Percentiles rank a stretch among this genome's conserved stretches.
phyloP scores from a whole-genome alignment of 35 echinoderm and acorn worm genomes.

The Anneissia japonica region DNA sequence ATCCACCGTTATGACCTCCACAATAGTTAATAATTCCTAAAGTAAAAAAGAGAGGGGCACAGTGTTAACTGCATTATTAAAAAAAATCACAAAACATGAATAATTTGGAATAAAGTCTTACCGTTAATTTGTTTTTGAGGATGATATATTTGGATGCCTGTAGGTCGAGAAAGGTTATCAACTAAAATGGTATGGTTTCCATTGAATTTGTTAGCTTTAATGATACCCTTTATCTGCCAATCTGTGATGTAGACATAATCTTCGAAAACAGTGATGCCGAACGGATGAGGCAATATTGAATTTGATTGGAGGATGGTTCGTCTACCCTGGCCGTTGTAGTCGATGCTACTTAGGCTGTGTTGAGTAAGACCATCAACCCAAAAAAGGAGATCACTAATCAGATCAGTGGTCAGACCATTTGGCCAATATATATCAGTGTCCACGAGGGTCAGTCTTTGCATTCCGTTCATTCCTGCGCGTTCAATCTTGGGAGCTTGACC shows the following conservation, averaged over 20 bases:
- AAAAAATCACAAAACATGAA: too few species aligned
- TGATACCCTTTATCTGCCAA: background rate
- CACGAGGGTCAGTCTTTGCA: background rate
- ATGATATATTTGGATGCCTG: background rate
- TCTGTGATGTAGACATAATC: background rate
- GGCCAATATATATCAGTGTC: background rate
- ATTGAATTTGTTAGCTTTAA: background rate
- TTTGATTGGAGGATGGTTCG: background rate
- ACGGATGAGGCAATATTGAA: background rate
- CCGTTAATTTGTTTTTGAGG: background rate
- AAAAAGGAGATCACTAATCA: slow-evolving; percentile 42
- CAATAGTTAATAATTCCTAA: slow-evolving; percentile 61
- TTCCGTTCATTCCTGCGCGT: background rate
- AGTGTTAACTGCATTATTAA: too few species aligned
- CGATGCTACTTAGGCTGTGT: slow-evolving; percentile 16
- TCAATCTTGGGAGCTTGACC: background rate
- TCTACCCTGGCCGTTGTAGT: background rate
- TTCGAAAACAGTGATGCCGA: background rate
- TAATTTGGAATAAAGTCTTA: too few species aligned
- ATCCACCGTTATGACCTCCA: slow-evolving; percentile 38
- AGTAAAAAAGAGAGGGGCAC: too few species aligned
- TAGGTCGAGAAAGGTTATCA: background rate
- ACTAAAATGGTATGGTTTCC: background rate
- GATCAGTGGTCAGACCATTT: background rate
- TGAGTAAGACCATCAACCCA: slow-evolving; percentile 88